phyloP scores from a whole-genome alignment of 30 jellyfish, hydroid and myxozoan species.

The Aurelia aurita region DNA sequence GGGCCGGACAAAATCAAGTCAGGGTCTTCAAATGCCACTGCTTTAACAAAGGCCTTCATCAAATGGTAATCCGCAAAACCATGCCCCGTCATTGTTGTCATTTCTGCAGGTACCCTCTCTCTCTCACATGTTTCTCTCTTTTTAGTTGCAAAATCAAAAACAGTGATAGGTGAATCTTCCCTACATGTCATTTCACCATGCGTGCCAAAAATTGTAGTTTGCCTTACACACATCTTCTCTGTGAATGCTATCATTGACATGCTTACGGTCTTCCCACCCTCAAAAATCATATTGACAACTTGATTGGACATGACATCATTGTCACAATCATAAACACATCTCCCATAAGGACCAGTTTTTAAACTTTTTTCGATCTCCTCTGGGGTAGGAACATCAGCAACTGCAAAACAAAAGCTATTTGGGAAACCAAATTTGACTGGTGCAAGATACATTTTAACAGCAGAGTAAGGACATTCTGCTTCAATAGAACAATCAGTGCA shows the following conservation, averaged over 20 bases:
- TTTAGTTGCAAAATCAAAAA: slow-evolving; percentile 62
- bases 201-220: slow-evolving; percentile 78
- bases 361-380: slow-evolving; percentile 75
- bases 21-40: slow-evolving; percentile 83
- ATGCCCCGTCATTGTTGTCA: slow-evolving; percentile 83
- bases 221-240: slow-evolving; percentile 75
- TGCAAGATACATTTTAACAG: slow-evolving; percentile 75
- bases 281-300: slow-evolving; percentile 84
- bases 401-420: slow-evolving; percentile 56
- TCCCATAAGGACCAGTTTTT: slow-evolving; percentile 88
- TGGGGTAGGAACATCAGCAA: slow-evolving; percentile 61
- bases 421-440: slow-evolving; percentile 68
- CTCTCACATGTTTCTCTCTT: slow-evolving; percentile 1
- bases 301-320: slow-evolving; percentile 93
- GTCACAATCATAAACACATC: slow-evolving; percentile 93
- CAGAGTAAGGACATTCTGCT: slow-evolving; percentile 86
- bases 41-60: slow-evolving; percentile 86
- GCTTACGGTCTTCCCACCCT: slow-evolving; percentile 79
- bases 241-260: slow-evolving; percentile 92
- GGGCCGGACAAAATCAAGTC: slow-evolving; percentile 63
- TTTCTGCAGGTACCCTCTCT: slow-evolving; percentile 39
- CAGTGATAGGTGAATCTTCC: slow-evolving; percentile 62
- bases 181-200: slow-evolving; percentile 78
- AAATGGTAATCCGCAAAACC: slow-evolving; percentile 92
- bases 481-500: slow-evolving; percentile 86